phyloP scores from a whole-genome alignment of 1,140 invertebrate species.

The Diachasmimorpha longicaudata region DNA sequence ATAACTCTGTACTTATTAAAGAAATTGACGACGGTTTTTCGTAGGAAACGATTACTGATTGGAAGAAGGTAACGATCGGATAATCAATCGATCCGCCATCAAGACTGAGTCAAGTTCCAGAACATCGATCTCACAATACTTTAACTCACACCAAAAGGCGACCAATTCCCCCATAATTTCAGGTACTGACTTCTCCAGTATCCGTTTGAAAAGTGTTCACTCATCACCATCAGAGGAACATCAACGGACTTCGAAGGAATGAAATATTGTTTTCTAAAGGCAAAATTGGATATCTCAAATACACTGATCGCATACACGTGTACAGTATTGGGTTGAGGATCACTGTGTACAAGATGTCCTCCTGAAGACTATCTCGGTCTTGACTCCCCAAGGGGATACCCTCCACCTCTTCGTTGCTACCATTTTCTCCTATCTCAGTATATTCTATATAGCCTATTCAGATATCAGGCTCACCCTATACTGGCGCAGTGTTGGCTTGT shows the following conservation, averaged over 20 bases:
- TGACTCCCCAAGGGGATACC: constrained; percentile 51
- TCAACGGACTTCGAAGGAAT: background rate
- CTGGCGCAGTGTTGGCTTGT: constrained; percentile 30
- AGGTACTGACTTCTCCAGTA: too few species aligned
- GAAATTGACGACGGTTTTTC: too few species aligned
- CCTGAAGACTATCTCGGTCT: constrained; percentile 60
- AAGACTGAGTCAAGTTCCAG: too few species aligned
- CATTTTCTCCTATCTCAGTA: constrained; percentile 58
- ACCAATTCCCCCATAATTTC: too few species aligned
- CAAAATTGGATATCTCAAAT: background rate
- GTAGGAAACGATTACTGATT: too few species aligned
- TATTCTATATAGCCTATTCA: constrained; percentile 60
- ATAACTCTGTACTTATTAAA: too few species aligned
- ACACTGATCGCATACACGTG: background rate
- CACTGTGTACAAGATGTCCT: constrained; percentile 56
- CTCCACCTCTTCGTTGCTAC: constrained; percentile 51
- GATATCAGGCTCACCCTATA: constrained; percentile 53
- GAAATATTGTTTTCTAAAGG: background rate
- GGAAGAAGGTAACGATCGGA: too few species aligned
- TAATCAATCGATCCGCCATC: too few species aligned
- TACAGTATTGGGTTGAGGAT: constrained; percentile 41
- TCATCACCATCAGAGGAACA: background rate
- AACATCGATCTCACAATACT: too few species aligned
- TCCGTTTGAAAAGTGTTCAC: too few species aligned
- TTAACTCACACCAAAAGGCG: too few species aligned